A percentile compares a stretch with the other conserved stretches of the same genome.
Evolutionary conservation across 2,888 invertebrate genomes (phyloP).

Genomic region (Protonemura montana): DNA sequence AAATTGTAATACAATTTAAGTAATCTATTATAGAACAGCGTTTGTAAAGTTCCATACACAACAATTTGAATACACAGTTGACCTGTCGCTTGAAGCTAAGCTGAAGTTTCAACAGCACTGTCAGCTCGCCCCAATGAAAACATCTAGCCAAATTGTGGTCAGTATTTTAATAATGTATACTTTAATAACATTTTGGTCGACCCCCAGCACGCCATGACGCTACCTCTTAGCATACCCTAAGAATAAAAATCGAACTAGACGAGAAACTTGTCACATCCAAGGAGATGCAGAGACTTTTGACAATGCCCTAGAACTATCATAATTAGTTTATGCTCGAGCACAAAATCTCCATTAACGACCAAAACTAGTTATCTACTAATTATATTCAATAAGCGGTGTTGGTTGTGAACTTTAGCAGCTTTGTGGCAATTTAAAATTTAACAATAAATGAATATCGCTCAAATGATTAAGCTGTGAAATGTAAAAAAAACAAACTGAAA

Average conservation of each 20-base stretch:
- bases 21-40: not conserved
- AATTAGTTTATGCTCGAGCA: too few relatives aligned
- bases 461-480: too few relatives aligned
- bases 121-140: not conserved
- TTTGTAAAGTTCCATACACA: not conserved
- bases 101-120: not conserved
- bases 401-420: too few relatives aligned
- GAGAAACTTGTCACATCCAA: not conserved
- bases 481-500: too few relatives aligned
- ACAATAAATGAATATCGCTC: too few relatives aligned
- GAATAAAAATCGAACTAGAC: not conserved
- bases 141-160: not conserved
- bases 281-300: not conserved
- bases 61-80: not conserved
- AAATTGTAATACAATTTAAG: not conserved
- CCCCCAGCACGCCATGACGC: not conserved
- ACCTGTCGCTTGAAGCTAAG: not conserved
- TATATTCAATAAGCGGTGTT: too few relatives aligned
- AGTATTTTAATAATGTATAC: not conserved
- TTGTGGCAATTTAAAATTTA: too few relatives aligned
- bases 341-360: too few relatives aligned
- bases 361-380: too few relatives aligned
- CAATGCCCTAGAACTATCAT: too few relatives aligned
- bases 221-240: not conserved
- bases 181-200: constrained; percentile 28